Evolutionary conservation across 2,113 vertebrate species (phyloP), one percentile per base, ranked within the genome.

Genomic region (Centropus unirufus): DNA sequence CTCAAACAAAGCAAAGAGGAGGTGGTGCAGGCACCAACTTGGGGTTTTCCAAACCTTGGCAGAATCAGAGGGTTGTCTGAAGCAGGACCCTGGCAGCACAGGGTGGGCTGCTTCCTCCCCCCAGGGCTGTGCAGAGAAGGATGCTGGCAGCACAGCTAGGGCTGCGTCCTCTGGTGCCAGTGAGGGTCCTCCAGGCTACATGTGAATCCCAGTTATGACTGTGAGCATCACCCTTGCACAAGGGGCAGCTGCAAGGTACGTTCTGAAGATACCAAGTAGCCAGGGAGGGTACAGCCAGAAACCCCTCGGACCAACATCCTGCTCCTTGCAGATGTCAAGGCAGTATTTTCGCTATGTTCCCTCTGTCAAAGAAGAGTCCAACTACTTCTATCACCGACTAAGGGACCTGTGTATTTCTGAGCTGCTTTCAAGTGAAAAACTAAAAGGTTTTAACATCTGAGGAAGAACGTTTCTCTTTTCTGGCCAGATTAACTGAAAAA

Each of bases 1-100:
- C 93, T 97, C 93, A 94, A 89, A 88, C 73, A 87, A 85, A 93
- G 57, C 69, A 15, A 52, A 90, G 44, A 93, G 83, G 97, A 95
- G 96, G 93, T 77, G 95, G 93, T 72, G 54, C 51, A 95, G 91
- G 83, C 83, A 92, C 61, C 19, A 10, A 57, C 39, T 20, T 62
- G 77, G 76, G 76, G 70, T 57, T 73, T 91, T 83, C 72, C 84
- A 89, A 22, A 73, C 44, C 73, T 68, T 8, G 3, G 69, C 51
- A 94, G 86, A 81, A 84, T 47, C 4, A 1, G 18, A 74, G 59
- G 62, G 46, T 36, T 81, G n/a, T 80, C 78, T 3, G 36, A 66
- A 90, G 81, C 63, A 89, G 74, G 73, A n/a, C 40, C 68, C 39
- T 67, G 52, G 81, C 57, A 85, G 51, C 81, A 87, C 0, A 4